These are phyloP conservation scores for Hydriomena furcata DNA, from an alignment of 2,888 invertebrate species.

Conservation along the genomic window DNA sequence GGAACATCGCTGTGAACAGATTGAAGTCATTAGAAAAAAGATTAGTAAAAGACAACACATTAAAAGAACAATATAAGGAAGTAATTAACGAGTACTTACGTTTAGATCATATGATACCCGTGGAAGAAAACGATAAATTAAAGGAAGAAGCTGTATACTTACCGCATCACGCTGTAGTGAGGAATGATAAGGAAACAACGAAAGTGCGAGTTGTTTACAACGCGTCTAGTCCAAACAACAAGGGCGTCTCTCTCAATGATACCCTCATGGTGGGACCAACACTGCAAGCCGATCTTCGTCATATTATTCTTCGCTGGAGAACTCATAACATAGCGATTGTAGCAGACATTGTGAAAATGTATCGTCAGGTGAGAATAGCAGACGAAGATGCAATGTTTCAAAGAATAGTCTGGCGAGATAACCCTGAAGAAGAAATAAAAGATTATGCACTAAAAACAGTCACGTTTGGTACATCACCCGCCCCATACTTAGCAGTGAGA, in stretches of 20 bases:
- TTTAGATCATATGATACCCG: neutral
- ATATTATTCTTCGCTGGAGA: neutral
- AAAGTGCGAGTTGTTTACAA: neutral
- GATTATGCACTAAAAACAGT: neutral
- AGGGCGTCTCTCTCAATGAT: neutral
- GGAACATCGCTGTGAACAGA: constrained; percentile 1
- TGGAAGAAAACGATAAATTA: neutral
- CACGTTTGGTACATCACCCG: neutral
- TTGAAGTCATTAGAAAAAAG: constrained; percentile 1
- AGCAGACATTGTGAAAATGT: neutral
- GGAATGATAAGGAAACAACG: neutral
- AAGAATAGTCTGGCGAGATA: neutral
- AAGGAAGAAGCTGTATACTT: neutral
- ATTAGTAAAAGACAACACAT: neutral
- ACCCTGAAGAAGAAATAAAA: neutral
- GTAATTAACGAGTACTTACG: neutral
- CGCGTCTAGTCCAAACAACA: neutral
- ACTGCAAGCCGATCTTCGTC: neutral
- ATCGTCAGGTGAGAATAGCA: neutral
- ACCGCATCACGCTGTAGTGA: neutral
- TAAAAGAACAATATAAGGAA: neutral
- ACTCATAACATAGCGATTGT: neutral
- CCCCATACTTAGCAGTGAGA: neutral
- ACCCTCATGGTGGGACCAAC: neutral
- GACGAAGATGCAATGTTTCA: neutral